Conservation (phyloP, 2,113 vertebrate species). For the Morone chrysops region DNA sequence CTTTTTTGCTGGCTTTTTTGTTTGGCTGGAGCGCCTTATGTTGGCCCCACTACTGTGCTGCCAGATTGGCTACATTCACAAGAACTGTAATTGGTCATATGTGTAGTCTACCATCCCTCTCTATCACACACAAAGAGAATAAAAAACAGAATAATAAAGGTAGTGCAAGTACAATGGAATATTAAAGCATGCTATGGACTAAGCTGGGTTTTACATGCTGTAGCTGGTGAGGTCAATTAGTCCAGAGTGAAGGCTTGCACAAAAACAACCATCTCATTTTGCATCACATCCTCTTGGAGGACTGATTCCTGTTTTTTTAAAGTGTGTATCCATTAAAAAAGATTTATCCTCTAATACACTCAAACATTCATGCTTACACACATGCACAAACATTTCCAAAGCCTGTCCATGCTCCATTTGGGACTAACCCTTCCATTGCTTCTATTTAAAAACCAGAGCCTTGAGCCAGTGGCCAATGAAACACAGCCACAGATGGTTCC, state of each 20-base stretch:
- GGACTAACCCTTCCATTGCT: slow-evolving; percentile 50
- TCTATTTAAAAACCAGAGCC: slow-evolving; percentile 76
- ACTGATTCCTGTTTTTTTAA: neutral
- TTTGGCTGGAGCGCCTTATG: too few relatives aligned
- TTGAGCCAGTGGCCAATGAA: slow-evolving; percentile 63
- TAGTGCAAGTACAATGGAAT: neutral
- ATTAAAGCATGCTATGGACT: neutral
- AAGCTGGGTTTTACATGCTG: neutral
- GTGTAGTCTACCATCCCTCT: too few relatives aligned
- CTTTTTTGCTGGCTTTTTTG: too few relatives aligned
- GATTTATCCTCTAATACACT: slow-evolving; percentile 5
- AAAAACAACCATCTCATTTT: neutral
- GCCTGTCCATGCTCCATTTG: slow-evolving; percentile 36
- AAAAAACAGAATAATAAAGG: too few relatives aligned
- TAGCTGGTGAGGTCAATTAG: neutral
- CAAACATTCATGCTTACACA: slow-evolving; percentile 2
- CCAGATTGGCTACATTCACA: too few relatives aligned
- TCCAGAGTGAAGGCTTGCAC: neutral
- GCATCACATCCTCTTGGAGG: neutral
- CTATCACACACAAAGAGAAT: neutral
- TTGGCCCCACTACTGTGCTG: too few relatives aligned
- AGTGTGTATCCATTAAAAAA: neutral
- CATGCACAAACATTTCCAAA: slow-evolving; percentile 28
- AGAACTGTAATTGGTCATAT: too few relatives aligned
- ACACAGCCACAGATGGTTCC: slow-evolving; percentile 77